Conservation (phyloP, 2,797 vertebrate genomes). For the Hypotaenidia philippensis region DNA sequence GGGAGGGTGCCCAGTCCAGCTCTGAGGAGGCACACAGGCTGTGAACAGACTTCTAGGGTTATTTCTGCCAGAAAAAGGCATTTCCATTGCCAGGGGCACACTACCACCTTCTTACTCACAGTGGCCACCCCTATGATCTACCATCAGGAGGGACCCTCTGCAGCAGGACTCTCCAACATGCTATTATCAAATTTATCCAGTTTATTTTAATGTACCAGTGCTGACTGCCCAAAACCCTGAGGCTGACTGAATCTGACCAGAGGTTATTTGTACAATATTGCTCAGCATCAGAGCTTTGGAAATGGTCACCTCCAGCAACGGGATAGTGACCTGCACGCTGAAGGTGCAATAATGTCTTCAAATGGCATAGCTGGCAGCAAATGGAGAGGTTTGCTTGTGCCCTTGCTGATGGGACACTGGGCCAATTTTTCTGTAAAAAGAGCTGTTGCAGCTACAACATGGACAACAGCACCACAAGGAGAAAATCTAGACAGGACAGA, state of each 20-base stretch:
- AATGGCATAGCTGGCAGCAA: not conserved
- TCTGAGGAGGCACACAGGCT: not conserved
- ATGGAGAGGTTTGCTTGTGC: not conserved
- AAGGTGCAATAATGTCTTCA: not conserved
- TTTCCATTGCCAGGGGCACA: not conserved
- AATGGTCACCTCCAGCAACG: not conserved
- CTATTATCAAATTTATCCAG: not conserved
- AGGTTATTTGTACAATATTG: not conserved
- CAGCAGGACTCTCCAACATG: not conserved
- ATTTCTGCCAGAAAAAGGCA: not conserved
- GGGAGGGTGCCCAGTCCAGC: not conserved
- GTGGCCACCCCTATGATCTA: accelerated
- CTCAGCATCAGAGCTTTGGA: not conserved
- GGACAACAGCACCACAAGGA: not conserved
- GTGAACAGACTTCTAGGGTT: not conserved
- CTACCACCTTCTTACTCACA: not conserved
- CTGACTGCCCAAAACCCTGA: not conserved
- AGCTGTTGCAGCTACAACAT: not conserved
- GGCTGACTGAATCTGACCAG: not conserved
- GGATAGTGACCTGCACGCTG: not conserved
- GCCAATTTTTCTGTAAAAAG: not conserved
- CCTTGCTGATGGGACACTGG: not conserved
- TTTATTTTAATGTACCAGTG: not conserved
- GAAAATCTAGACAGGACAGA: not conserved
- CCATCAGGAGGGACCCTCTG: not conserved